These are phyloP conservation scores for Melospiza melodia DNA, from an alignment of 2,113 vertebrate species.

Conservation along the genomic window DNA sequence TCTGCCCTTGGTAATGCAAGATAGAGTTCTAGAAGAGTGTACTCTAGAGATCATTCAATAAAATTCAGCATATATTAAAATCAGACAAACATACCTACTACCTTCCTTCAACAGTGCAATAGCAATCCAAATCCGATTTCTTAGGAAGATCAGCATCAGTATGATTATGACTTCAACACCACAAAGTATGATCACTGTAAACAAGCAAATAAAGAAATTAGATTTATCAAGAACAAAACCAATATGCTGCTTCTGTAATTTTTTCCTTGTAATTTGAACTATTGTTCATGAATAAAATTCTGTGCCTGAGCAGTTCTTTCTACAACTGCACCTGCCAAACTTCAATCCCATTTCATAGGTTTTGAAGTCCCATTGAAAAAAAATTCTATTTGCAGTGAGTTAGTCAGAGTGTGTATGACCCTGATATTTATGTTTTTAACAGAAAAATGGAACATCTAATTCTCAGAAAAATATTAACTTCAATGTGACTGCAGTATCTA, in stretches of 20 bases:
- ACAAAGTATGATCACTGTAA: constrained; percentile 87
- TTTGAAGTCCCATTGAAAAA: background rate
- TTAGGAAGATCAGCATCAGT: constrained; percentile 88
- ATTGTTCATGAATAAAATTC: background rate
- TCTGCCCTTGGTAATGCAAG: background rate
- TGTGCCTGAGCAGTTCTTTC: background rate
- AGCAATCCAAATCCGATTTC: constrained; percentile 85
- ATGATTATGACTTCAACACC: constrained; percentile 82
- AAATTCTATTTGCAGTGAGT: background rate
- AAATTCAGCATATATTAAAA: background rate
- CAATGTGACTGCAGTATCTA: background rate
- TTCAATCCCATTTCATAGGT: background rate
- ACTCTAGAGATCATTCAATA: background rate
- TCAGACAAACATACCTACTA: constrained; percentile 84
- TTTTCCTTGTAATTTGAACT: background rate
- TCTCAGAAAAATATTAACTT: background rate
- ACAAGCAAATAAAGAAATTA: background rate
- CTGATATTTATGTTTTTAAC: background rate
- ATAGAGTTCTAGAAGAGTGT: background rate
- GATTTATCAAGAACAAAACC: background rate
- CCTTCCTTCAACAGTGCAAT: constrained; percentile 91
- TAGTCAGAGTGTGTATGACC: background rate
- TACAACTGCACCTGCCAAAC: background rate
- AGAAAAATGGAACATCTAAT: background rate
- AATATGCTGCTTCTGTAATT: background rate